Conservation (phyloP, 2,888 invertebrate genomes). For the Rhagonycha lutea region DNA sequence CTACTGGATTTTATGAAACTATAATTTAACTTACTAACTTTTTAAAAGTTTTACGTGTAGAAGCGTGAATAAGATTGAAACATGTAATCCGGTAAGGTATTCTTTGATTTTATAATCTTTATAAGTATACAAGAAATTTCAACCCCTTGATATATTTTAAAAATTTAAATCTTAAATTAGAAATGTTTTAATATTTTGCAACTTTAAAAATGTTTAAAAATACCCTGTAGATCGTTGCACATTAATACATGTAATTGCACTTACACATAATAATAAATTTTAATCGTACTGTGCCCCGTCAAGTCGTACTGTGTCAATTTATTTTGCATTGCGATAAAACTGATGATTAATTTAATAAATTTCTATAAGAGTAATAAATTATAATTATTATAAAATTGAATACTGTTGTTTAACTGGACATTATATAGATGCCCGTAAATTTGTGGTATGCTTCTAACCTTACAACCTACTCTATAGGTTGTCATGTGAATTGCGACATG, state of each 20-base stretch:
- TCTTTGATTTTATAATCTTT: no score
- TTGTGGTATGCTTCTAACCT: constrained; percentile 30
- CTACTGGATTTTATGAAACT: no score
- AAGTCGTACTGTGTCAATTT: not conserved
- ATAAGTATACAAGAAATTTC: no score
- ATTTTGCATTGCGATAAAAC: not conserved
- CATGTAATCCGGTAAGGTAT: no score
- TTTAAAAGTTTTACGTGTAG: no score
- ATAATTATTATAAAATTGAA: not conserved
- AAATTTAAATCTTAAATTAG: no score
- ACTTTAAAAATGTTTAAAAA: not conserved
- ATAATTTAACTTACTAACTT: no score
- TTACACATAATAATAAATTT: not conserved
- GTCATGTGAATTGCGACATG: constrained; percentile 27
- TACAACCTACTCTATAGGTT: constrained; percentile 30
- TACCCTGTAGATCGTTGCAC: not conserved
- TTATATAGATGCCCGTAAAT: constrained; percentile 21
- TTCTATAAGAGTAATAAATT: not conserved
- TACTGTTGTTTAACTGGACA: constrained; percentile 2
- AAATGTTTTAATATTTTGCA: no score
- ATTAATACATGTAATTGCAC: not conserved
- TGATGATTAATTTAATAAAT: not conserved
- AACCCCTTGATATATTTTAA: no score
- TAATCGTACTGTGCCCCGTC: not conserved
- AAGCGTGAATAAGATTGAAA: no score